These are phyloP conservation scores for Cryptoprocta ferox DNA, from an alignment of 2,797 vertebrate species.

Conservation along the genomic window DNA sequence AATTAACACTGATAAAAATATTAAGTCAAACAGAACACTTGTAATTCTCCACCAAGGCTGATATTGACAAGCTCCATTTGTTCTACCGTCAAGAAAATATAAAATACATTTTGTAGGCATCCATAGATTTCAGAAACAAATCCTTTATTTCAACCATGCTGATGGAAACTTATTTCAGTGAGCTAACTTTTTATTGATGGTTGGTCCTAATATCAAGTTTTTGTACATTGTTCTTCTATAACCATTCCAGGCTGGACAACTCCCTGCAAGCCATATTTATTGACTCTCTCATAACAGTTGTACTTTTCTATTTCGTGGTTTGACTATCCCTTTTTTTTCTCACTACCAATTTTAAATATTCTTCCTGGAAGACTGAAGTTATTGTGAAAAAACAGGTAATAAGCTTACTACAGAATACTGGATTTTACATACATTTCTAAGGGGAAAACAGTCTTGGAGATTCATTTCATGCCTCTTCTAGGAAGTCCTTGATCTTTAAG, in stretches of 20 bases:
- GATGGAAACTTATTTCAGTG: neutral
- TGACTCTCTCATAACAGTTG: neutral
- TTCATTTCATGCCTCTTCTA: neutral
- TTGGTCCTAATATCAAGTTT: neutral
- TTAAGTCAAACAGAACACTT: neutral
- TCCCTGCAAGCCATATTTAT: neutral
- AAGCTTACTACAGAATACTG: neutral
- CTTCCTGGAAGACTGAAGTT: neutral
- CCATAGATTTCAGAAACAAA: neutral
- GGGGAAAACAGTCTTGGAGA: neutral
- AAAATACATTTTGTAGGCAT: neutral
- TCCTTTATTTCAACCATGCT: neutral
- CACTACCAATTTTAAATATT: constrained; percentile 7
- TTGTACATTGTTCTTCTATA: neutral
- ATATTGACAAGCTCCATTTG: neutral
- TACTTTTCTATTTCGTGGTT: neutral
- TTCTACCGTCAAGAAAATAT: neutral
- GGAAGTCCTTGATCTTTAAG: neutral
- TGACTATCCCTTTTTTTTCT: neutral
- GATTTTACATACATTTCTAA: constrained; percentile 6
- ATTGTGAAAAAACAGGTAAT: constrained; percentile 1
- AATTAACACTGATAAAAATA: neutral
- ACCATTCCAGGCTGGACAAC: neutral
- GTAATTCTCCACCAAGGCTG: neutral
- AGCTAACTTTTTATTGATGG: neutral